Evolutionary conservation across 2,797 vertebrate species (phyloP), one percentile per base, ranked within the genome.

Genomic region (Protosalanx chinensis): DNA sequence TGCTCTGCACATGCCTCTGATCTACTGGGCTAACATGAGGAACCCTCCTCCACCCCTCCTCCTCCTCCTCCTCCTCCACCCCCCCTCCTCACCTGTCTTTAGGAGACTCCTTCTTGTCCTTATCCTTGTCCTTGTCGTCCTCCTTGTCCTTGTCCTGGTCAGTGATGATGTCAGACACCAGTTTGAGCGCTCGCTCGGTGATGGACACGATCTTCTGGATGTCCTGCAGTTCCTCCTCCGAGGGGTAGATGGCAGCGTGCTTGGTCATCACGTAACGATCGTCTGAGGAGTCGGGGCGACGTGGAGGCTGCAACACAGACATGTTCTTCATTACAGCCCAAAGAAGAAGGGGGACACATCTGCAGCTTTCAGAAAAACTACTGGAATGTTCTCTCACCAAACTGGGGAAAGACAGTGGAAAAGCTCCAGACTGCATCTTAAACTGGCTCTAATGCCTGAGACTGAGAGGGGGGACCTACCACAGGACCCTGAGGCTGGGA

Each of bases 181-280:
- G 94, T 79, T 98, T 98, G 79, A 99, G 94, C 56, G 97, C 97
- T 63, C 97, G 94, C 64, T 99, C 97, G 3, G 97, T 98, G 82
- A 98, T 96, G 4, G 97, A 99, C 72, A 99, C 97, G 0, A 99
- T 99, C 88, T 99, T 98, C 88, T 99, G 97, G 68, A 99, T 97
- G 46, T 96, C 96, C 73, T 98, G 96, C 30, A 99, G 94, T 78
- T 99, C 97, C 0, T 98, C 97, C 75, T 98, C 97, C 3, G 96
- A 98, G 32, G 97, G 97, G 86, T 99, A 99, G 88, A 99, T 98
- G 69, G 95, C 93, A 0, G 96, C 95, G 37, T 99, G 97, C 66
- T 98, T 98, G 76, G 97, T 97, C 97, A 99, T 99, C 60, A 99
- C 96, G 0, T 99, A 98, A 56, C 97, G 96, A 81, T 99, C 97